Percentiles rank a stretch among this genome's conserved stretches.
Evolutionary conservation across 2,797 vertebrate species (phyloP).

Genomic region (Malurus leucopterus): DNA sequence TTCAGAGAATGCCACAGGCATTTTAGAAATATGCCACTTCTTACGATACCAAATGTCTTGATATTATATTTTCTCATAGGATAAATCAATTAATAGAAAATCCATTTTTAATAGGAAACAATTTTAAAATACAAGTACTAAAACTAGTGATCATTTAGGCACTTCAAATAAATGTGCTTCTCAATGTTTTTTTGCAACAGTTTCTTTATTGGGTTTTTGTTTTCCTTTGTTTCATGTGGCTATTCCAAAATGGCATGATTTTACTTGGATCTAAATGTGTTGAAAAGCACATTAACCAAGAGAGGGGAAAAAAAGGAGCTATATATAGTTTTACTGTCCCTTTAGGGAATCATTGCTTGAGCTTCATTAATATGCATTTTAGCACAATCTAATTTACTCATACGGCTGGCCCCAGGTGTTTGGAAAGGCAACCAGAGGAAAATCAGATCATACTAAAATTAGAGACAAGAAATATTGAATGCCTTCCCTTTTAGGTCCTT

Average conservation of each 20-base stretch:
- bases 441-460: slow-evolving; percentile 71
- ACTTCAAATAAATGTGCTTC: not conserved
- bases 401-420: slow-evolving; percentile 69
- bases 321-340: slow-evolving; percentile 59
- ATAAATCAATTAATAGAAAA: not conserved
- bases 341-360: slow-evolving; percentile 60
- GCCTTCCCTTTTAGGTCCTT: slow-evolving; percentile 61
- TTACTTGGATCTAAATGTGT: slow-evolving; percentile 32
- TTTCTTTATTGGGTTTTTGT: not conserved
- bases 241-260: not conserved
- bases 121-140: not conserved
- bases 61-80: not conserved
- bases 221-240: not conserved
- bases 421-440: slow-evolving; percentile 66
- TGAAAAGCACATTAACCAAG: slow-evolving; percentile 52
- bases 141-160: not conserved
- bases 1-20: not conserved
- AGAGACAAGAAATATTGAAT: slow-evolving; percentile 62
- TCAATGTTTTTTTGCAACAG: not conserved
- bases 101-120: not conserved
- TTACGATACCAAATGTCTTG: not conserved
- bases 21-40: not conserved
- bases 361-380: slow-evolving; percentile 74
- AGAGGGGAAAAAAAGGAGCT: slow-evolving; percentile 15
- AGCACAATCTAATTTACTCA: slow-evolving; percentile 73